These are phyloP conservation scores for Lutjanus erythropterus DNA, from an alignment of 2,113 vertebrate genomes.

Conservation along the genomic window DNA sequence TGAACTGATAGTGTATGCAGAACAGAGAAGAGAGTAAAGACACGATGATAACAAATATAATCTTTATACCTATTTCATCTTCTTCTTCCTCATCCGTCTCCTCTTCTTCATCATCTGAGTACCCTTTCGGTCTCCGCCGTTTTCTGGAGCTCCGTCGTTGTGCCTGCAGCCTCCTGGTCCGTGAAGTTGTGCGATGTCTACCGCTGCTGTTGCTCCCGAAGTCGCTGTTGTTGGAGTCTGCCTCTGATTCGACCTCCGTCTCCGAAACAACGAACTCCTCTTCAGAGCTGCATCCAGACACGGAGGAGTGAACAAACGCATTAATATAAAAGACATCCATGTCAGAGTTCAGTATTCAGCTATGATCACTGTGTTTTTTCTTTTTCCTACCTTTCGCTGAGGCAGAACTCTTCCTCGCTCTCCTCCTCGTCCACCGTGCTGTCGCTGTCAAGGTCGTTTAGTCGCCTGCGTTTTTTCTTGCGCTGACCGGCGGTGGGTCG, in stretches of 20 bases:
- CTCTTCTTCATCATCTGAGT: constrained; percentile 95
- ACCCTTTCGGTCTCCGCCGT: constrained; percentile 88
- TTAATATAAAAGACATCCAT: neutral
- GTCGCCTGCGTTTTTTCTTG: constrained; percentile 93
- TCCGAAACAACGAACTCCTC: constrained; percentile 92
- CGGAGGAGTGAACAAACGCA: neutral
- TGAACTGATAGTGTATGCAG: too few species aligned
- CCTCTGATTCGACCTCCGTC: constrained; percentile 89
- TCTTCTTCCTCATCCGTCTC: constrained; percentile 85
- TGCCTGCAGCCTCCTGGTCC: constrained; percentile 15
- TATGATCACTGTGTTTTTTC: neutral
- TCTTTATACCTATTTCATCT: constrained; percentile 78
- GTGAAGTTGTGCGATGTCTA: constrained; percentile 65
- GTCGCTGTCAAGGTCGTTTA: constrained; percentile 97
- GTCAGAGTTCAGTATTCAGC: neutral
- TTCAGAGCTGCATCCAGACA: constrained; percentile 86
- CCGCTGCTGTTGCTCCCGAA: constrained; percentile 79
- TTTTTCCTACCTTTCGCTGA: constrained; percentile 90
- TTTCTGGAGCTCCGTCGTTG: constrained; percentile 83
- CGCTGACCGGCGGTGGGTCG: constrained; percentile 82
- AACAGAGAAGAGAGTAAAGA: too few species aligned
- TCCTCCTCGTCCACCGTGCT: constrained; percentile 96
- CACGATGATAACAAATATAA: neutral
- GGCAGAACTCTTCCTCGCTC: constrained; percentile 96
- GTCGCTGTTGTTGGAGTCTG: constrained; percentile 89